These are phyloP conservation scores for Philaethria dido DNA, from an alignment of 2,888 invertebrate species.

Conservation along the genomic window DNA sequence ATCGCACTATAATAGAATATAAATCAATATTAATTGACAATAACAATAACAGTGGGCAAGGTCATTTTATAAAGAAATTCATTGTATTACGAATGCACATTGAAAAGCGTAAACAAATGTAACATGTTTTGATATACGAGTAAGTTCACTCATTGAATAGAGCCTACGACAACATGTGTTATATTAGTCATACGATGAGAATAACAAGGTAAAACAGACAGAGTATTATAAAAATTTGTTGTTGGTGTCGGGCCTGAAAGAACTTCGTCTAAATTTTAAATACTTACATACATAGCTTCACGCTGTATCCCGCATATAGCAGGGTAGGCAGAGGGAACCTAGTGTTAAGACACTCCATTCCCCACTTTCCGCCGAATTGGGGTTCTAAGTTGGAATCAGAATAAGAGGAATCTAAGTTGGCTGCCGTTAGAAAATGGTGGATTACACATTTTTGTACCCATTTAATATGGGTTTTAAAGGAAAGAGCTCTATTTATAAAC, in stretches of 20 bases:
- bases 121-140: not conserved
- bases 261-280: not conserved
- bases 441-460: too few species aligned
- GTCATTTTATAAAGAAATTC: not conserved
- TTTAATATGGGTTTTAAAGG: too few species aligned
- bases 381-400: too few species aligned
- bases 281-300: too few species aligned
- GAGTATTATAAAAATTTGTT: not conserved
- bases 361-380: too few species aligned
- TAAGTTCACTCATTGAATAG: not conserved
- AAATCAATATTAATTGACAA: slow-evolving; percentile 6
- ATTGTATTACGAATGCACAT: slow-evolving; percentile 10
- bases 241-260: too few species aligned
- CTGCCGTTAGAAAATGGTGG: too few species aligned
- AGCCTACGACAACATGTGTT: slow-evolving; percentile 12
- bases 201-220: not conserved
- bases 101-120: not conserved
- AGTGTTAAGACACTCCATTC: too few species aligned
- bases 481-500: too few species aligned
- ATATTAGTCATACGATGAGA: slow-evolving; percentile 5
- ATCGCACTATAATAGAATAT: not conserved
- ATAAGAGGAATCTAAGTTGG: too few species aligned
- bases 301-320: too few species aligned
- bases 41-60: not conserved
- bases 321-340: too few species aligned